Percentiles rank a stretch among this genome's conserved stretches.
phyloP scores from a whole-genome alignment of 2,113 vertebrate species.

The Manacus vitellinus region DNA sequence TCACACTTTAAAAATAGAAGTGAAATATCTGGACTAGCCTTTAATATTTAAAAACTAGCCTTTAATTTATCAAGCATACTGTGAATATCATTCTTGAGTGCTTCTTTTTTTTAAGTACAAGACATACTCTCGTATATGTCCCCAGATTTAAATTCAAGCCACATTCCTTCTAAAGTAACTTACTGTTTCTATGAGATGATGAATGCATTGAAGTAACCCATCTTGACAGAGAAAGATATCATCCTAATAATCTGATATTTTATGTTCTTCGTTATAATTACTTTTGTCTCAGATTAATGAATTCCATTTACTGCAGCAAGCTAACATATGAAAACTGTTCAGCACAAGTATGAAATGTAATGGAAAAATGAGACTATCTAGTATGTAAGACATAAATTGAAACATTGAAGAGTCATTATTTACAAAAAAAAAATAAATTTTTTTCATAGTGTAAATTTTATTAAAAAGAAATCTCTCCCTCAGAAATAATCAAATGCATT shows the following conservation, averaged over 20 bases:
- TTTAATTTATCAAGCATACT: neutral
- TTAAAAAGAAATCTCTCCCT: neutral
- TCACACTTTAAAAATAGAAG: neutral
- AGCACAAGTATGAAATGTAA: conserved; percentile 17
- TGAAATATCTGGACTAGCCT: neutral
- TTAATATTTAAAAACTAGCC: neutral
- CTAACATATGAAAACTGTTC: conserved; percentile 46
- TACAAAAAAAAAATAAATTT: neutral
- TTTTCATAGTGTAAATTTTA: neutral
- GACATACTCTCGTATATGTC: neutral
- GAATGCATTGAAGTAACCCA: conserved; percentile 39
- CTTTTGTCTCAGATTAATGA: conserved; percentile 63
- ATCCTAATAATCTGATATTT: conserved; percentile 66
- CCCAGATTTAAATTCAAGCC: conserved; percentile 32
- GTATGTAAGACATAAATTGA: conserved; percentile 4
- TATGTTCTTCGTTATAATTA: conserved; percentile 66
- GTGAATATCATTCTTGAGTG: neutral
- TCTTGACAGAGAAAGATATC: conserved; percentile 45
- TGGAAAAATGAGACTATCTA: conserved; percentile 25
- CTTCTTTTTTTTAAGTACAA: neutral
- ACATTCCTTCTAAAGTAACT: neutral
- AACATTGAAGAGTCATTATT: conserved; percentile 1
- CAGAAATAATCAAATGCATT: neutral
- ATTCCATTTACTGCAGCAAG: conserved; percentile 60
- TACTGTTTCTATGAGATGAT: conserved; percentile 10